Conservation (phyloP, 2,888 invertebrate genomes). For the Andrena bucephala region DNA sequence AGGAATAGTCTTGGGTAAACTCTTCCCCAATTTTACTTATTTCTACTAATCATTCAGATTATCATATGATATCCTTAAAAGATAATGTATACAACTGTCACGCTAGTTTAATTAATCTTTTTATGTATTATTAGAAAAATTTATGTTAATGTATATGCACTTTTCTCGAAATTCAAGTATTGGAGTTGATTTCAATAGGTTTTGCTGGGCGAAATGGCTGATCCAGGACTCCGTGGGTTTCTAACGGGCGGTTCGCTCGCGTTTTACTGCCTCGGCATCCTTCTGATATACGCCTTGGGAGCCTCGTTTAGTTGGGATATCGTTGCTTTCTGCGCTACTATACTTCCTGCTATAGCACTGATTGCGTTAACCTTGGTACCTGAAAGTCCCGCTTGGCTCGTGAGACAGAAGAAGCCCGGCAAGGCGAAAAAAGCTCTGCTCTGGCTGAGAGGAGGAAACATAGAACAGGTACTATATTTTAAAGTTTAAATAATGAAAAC, state of each 20-base stretch:
- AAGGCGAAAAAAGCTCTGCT: constrained; percentile 87
- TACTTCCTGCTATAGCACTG: constrained; percentile 88
- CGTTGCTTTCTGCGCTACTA: constrained; percentile 88
- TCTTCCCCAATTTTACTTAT: too few relatives aligned
- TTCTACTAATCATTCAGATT: too few relatives aligned
- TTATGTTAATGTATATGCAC: too few relatives aligned
- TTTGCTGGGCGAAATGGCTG: constrained; percentile 91
- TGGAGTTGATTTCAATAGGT: constrained; percentile 86
- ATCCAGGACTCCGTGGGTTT: constrained; percentile 89
- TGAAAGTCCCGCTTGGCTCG: constrained; percentile 92
- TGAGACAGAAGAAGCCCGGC: constrained; percentile 87
- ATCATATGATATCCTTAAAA: too few relatives aligned
- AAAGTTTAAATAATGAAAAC: neutral
- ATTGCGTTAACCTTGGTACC: constrained; percentile 89
- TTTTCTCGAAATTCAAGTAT: neutral
- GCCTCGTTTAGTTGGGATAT: constrained; percentile 89
- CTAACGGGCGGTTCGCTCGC: constrained; percentile 91
- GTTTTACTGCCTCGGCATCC: constrained; percentile 91
- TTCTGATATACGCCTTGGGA: constrained; percentile 90
- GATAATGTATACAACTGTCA: too few relatives aligned
- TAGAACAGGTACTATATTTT: constrained; percentile 77
- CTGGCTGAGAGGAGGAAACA: constrained; percentile 88
- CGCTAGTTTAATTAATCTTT: too few relatives aligned
- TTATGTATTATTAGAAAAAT: too few relatives aligned
- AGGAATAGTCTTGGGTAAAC: too few relatives aligned